Conservation (phyloP, 2,888 invertebrate genomes). For the Salpingus planirostris region DNA sequence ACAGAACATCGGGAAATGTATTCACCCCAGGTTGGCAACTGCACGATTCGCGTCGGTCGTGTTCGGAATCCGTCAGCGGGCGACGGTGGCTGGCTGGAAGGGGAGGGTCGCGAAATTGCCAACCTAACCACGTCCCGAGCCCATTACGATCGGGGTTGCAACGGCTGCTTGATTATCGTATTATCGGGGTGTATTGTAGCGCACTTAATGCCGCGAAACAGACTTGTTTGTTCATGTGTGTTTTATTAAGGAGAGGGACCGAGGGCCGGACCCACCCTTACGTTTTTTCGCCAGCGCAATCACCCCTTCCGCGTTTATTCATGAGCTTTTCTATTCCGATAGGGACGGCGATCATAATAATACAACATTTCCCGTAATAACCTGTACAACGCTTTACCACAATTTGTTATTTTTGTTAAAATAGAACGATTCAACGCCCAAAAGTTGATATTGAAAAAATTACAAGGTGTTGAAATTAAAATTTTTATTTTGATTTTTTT, state of each 20-base stretch:
- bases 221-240: slow-evolving; percentile 30
- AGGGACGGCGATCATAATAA: neutral
- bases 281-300: neutral
- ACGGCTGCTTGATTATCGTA: slow-evolving; percentile 39
- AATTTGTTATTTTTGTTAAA: too few species aligned
- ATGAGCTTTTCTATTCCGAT: slow-evolving; percentile 2
- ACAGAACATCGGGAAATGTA: too few species aligned
- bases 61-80: slow-evolving; percentile 18
- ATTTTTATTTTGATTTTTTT: too few species aligned
- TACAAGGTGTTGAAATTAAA: too few species aligned
- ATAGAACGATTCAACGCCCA: too few species aligned
- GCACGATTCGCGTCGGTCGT: slow-evolving; percentile 20
- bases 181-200: slow-evolving; percentile 38
- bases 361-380: too few species aligned
- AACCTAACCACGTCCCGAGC: slow-evolving; percentile 31
- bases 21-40: slow-evolving; percentile 20
- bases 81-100: too few species aligned
- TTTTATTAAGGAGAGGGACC: slow-evolving; percentile 16
- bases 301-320: slow-evolving; percentile 4
- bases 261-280: slow-evolving; percentile 2
- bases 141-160: slow-evolving; percentile 34
- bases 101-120: slow-evolving; percentile 26
- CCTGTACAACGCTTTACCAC: too few species aligned
- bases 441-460: too few species aligned
- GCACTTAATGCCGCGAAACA: slow-evolving; percentile 34